These are phyloP conservation scores for Potorous gilbertii DNA, from an alignment of 2,797 vertebrate species.

Conservation along the genomic window DNA sequence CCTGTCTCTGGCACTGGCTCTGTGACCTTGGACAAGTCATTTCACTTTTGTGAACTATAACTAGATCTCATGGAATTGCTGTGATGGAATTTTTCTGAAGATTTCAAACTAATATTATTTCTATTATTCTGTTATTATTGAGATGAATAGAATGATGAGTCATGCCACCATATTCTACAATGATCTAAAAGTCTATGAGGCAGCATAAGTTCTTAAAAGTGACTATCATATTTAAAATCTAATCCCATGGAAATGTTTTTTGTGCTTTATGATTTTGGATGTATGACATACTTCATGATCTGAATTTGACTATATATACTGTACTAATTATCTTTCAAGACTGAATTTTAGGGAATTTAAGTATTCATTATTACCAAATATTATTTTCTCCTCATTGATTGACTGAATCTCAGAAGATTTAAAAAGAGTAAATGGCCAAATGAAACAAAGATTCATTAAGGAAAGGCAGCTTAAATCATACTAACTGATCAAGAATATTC, in stretches of 20 bases:
- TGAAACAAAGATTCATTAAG: neutral
- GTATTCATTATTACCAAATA: neutral
- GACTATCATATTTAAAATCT: neutral
- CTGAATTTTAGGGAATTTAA: neutral
- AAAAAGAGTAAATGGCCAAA: neutral
- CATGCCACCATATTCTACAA: neutral
- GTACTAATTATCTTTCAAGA: neutral
- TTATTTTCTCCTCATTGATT: constrained; percentile 1
- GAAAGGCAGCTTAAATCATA: neutral
- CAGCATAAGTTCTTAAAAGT: neutral
- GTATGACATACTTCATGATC: neutral
- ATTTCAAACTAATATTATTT: neutral
- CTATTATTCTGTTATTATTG: neutral
- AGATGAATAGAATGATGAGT: neutral
- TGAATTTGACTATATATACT: neutral
- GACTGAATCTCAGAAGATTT: neutral
- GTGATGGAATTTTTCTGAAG: neutral
- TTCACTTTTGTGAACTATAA: neutral
- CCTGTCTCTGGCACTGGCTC: neutral
- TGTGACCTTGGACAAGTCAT: neutral
- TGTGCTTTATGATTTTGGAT: constrained; percentile 14
- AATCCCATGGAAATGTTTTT: neutral
- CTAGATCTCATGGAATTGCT: neutral
- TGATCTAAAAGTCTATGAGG: neutral
- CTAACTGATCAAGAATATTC: neutral